These are phyloP conservation scores for Eretmochelys imbricata DNA, from an alignment of 2,113 vertebrate genomes.

Conservation along the genomic window DNA sequence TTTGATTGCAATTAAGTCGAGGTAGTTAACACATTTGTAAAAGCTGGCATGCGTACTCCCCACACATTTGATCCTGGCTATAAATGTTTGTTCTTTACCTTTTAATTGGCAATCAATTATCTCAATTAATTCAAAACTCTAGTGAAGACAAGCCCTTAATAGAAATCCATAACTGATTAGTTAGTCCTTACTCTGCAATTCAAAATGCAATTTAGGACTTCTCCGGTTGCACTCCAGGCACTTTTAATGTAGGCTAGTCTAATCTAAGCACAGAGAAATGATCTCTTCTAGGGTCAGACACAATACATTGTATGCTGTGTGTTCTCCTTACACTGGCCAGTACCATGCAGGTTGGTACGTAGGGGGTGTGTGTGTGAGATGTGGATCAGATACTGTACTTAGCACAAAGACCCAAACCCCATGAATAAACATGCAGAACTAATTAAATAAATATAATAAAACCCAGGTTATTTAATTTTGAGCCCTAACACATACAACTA, in stretches of 20 bases:
- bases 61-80: too few relatives aligned
- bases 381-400: slow-evolving; percentile 39
- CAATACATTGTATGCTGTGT: background rate
- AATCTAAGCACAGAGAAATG: background rate
- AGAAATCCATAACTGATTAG: background rate
- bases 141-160: too few relatives aligned
- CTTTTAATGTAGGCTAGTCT: background rate
- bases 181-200: background rate
- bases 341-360: background rate
- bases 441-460: slow-evolving; percentile 3
- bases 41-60: too few relatives aligned
- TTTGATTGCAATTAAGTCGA: too few relatives aligned
- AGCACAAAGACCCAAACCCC: slow-evolving; percentile 49
- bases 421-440: slow-evolving; percentile 30
- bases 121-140: too few relatives aligned
- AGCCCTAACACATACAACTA: slow-evolving; percentile 55
- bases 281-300: background rate
- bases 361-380: too few relatives aligned
- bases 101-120: too few relatives aligned
- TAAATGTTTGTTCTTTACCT: too few relatives aligned
- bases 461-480: slow-evolving; percentile 30
- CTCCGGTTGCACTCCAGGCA: background rate
- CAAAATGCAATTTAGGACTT: background rate
- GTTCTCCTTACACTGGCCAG: background rate
- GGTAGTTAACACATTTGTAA: too few relatives aligned